A percentile compares a stretch with the other conserved stretches of the same genome.
These are phyloP conservation scores for Morinoia aosen DNA, from an alignment of 2,888 invertebrate species.

Conservation along the genomic window DNA sequence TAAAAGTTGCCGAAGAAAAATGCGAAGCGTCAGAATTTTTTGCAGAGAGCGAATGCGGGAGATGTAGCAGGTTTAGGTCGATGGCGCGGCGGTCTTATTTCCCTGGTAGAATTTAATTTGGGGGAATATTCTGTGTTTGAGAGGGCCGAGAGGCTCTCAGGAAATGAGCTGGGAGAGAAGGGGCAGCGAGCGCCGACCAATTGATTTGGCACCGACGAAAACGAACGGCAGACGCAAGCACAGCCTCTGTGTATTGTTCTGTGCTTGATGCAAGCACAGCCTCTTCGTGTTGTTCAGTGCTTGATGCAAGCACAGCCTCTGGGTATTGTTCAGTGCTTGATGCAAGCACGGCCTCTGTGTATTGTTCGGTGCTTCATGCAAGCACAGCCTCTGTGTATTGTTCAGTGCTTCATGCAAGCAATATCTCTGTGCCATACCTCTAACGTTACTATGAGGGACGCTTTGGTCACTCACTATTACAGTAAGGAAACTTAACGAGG, in stretches of 20 bases:
- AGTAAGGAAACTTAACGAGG: no score
- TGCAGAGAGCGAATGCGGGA: background rate
- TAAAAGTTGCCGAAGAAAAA: constrained; percentile 31
- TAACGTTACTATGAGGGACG: no score
- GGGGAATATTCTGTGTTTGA: constrained; percentile 38
- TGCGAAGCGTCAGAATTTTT: background rate
- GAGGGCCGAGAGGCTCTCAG: constrained; percentile 38
- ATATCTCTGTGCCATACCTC: background rate
- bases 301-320: background rate
- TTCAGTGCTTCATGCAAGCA: background rate
- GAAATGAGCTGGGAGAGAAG: constrained; percentile 30
- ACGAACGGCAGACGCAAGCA: no score
- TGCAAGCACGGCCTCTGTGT: background rate
- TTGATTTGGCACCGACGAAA: constrained; percentile 31
- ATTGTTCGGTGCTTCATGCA: background rate
- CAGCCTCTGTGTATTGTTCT: no score
- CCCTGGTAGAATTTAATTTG: constrained; percentile 38
- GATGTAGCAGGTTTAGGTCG: constrained; percentile 17
- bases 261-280: no score
- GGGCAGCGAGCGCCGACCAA: background rate
- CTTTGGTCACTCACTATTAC: no score
- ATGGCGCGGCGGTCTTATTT: constrained; percentile 30
- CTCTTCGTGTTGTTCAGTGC: no score
- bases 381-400: background rate
- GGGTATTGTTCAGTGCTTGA: background rate